Evolutionary conservation across 2,797 vertebrate species (phyloP), one percentile per base, ranked within the genome.

Genomic region (Melanotaenia maccullochi): DNA sequence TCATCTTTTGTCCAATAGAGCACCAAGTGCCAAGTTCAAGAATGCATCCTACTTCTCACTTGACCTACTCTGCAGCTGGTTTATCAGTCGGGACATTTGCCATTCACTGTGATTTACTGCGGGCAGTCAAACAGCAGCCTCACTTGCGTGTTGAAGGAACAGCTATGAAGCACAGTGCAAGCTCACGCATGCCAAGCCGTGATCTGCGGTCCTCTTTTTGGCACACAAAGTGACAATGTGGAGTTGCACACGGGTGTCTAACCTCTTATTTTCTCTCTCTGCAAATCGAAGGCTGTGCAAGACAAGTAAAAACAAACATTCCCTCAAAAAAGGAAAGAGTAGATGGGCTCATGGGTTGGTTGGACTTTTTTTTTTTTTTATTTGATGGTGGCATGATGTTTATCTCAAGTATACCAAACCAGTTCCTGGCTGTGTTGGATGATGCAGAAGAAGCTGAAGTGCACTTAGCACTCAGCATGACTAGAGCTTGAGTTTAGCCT

Each of bases 1-100:
- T 59, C 60, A 84, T 77, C 72, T 79, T 84, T 77, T 69, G 64
- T 81, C 76, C 83, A 77, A 75, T 59, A 40, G 61, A 11, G 3
- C 42, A 55, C 35, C 30, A 44, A 51, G 47, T 24, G 72, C 70
- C 78, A 81, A 79, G 59, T 79, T 62, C 9, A 60, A 56, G 60
- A 67, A 73, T 71, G 44, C 20, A 2, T 59, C 44, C 52, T 25
- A 33, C 78, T 69, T 58, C 69, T 83, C 4, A 6, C 49, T 60
- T 4, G 9, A 28, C 64, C 16, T 40, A 4, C 40, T 36, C 28
- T 52, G 49, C 44, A 59, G 60, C 38, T 56, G 49, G 54, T 75
- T 70, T 61, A 60, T 77, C 75, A 44, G 49, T 66, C 38, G 9
- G 67, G 59, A 72, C 63, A 55, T 71, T 81, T 67, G 52, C 77